Evolutionary conservation across 2,888 invertebrate genomes (phyloP), one percentile per base, ranked within the genome.

Genomic region (Azorinus chamasolen): DNA sequence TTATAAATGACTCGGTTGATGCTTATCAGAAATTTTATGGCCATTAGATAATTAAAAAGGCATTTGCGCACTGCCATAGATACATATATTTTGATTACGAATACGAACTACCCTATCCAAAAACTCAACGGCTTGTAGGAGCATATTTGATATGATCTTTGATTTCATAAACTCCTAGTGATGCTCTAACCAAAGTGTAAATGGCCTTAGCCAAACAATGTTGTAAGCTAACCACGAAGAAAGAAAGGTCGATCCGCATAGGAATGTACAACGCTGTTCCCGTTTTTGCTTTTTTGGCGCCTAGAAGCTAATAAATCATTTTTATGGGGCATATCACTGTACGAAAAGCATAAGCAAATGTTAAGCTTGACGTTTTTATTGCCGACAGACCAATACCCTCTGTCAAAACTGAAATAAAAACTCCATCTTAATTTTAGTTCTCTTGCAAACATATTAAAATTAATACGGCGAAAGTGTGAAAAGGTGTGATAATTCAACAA

Each of bases 271-370:
- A 51, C 66, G 41, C 61, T 48, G 57, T 64, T 73, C 55, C 59
- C 27, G 53, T 58, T 64, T 64, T 65, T 75, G 45, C 54, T 61
- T 65, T 68, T 75, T 62, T 70, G 80, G 80, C 80, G 80, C 80
- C 80, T 69, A 16, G 37, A 22, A 63, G 46, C 14, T 62, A 27
- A 80, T 80, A 80, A 80, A 80, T 80, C 80, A 74, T 73, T 76
- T 80, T 80, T 80, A 80, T 80, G 73, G 80, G 70, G 66, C 63
- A 62, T 70, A 80, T 73, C 76, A 70, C 73, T 73, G 61, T 80
- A 74, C 59, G 73, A 76, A 63, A 59, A 54, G 70, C 70, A 70
- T 63, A 66, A 63, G 73, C 76, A 71, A 65, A 80, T 80, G 80
- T 77, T 73, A 46, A 58, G 22, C 59, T 55, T 77, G 80, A 77